These are phyloP conservation scores for Eilema griseolum DNA, from an alignment of 2,888 invertebrate species.

Conservation along the genomic window DNA sequence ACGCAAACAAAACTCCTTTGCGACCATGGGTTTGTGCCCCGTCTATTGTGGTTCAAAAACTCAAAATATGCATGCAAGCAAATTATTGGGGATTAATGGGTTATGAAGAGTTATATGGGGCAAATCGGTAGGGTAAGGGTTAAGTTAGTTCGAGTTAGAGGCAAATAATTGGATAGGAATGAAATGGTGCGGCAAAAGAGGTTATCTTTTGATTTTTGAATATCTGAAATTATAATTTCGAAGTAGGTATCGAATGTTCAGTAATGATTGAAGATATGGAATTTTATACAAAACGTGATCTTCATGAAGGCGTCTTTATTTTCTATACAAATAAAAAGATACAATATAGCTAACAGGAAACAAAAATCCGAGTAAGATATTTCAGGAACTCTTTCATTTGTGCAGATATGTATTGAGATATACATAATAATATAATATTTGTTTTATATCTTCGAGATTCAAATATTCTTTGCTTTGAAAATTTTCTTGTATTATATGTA, in stretches of 20 bases:
- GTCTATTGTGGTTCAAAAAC: slow-evolving; percentile 26
- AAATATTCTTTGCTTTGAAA: too few relatives aligned
- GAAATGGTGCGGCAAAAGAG: slow-evolving; percentile 5
- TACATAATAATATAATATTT: too few relatives aligned
- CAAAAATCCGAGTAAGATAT: not conserved
- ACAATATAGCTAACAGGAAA: not conserved
- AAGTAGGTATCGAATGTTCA: not conserved
- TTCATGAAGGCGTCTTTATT: not conserved
- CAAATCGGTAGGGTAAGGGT: slow-evolving; percentile 18
- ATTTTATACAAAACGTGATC: not conserved
- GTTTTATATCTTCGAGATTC: too few relatives aligned
- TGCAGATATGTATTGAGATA: not conserved
- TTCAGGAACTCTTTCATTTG: not conserved
- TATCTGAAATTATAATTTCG: not conserved
- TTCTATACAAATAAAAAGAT: not conserved
- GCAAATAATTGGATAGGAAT: slow-evolving; percentile 25
- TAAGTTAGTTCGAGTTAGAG: slow-evolving; percentile 21
- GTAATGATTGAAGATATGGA: not conserved
- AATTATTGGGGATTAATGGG: slow-evolving; percentile 50
- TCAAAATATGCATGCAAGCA: slow-evolving; percentile 44
- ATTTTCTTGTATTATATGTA: too few relatives aligned
- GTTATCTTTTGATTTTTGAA: not conserved
- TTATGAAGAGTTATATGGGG: slow-evolving; percentile 38
- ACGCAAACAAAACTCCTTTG: slow-evolving; percentile 41
- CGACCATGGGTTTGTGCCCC: slow-evolving; percentile 17